phyloP scores from a whole-genome alignment of 2,797 vertebrate species.

The Percopsis omiscomaycus region DNA sequence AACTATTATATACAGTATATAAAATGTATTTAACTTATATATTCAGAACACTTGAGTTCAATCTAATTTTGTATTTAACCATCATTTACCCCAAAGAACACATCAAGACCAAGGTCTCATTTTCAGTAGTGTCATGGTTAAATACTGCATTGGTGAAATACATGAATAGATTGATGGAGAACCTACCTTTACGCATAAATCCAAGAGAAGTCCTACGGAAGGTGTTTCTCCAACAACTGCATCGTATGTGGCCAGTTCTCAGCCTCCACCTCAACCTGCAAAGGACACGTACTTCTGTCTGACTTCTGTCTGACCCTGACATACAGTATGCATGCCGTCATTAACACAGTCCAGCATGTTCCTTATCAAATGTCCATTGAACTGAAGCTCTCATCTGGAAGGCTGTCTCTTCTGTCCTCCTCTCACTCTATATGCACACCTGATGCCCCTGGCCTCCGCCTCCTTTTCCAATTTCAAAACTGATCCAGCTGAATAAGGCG shows the following conservation, averaged over 20 bases:
- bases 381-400: constrained; percentile 35
- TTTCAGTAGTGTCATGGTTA: neutral
- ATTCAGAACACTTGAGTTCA: too few relatives aligned
- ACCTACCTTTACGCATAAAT: constrained; percentile 66
- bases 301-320: constrained; percentile 30
- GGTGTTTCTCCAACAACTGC: constrained; percentile 24
- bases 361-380: constrained; percentile 41
- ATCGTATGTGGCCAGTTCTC: constrained; percentile 18
- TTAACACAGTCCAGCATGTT: constrained; percentile 20
- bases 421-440: constrained; percentile 47
- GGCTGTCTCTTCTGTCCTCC: constrained; percentile 42
- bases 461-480: constrained; percentile 46
- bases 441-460: constrained; percentile 54
- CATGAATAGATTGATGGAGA: neutral
- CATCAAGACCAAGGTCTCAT: too few relatives aligned
- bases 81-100: too few relatives aligned
- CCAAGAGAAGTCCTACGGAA: constrained; percentile 33
- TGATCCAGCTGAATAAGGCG: constrained; percentile 54
- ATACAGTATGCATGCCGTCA: constrained; percentile 35
- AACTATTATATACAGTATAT: too few relatives aligned
- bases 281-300: constrained; percentile 1
- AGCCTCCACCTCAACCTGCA: constrained; percentile 15
- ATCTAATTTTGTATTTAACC: too few relatives aligned
- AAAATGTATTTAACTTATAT: too few relatives aligned
- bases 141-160: neutral